Base-by-base conservation (phyloP, 2,113 vertebrate genomes). In the Naja naja region DNA sequence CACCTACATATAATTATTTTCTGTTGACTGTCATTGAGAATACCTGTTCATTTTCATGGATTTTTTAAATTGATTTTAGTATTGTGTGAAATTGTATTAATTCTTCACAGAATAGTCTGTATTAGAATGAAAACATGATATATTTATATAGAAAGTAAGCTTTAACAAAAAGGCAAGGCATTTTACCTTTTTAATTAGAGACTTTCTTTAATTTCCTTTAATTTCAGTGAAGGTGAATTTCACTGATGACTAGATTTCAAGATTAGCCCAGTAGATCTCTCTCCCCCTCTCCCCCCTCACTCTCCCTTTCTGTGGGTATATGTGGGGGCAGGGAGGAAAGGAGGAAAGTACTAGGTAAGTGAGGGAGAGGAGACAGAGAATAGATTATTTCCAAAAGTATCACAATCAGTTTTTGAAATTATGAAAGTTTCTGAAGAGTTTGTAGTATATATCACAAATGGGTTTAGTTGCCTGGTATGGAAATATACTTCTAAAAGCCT, bases 51-150 rank as follows among this genome's bases (percentile, higher is more conserved):
- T 81, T 81, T 81, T 81, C n/a, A 39, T 39, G 5, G 69, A 25
- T 22, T 52, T 91, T 27, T 2, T 43, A 5, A n/a, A n/a, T 81
- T 47, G 9, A 14, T 91, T 85, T 43, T 91, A 87, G 74, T 30
- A 7, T 81, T 74, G 30, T 52, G 60, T 91, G 11, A 60, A 9
- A 64, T 92, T 94, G 45, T 74, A n/a, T 18, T 34, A 47, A 5
- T 85, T 94, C 87, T 91, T 95, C 89, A 58, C 90, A 94, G 81
- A 92, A 81, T 88, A 69, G 90, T 91, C 91, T 74, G 64, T 8
- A 0, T 92, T 89, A 88, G 92, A 20, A 91, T 74, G n/a, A 30
- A 95, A n/a, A 93, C 49, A 23, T 47, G 94, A 55, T n/a, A 74
- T n/a, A n/a, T 52, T 54, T 55, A 30, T 53, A 7, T n/a, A 74